Conservation (phyloP, 2,888 invertebrate species). For the Doris montereyensis region DNA sequence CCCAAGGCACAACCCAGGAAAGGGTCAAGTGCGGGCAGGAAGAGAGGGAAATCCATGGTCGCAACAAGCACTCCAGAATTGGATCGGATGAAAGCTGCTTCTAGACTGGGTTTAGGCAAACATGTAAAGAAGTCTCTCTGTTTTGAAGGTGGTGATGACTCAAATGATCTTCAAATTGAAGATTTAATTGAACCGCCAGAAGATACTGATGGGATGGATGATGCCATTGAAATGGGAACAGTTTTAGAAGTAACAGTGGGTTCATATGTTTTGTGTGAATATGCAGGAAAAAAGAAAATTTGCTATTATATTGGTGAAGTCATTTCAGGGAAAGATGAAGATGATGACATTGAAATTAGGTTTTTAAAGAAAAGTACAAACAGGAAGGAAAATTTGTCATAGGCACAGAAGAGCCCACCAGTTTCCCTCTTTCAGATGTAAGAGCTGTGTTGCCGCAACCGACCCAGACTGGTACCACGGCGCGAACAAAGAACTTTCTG, state of each 20-base stretch:
- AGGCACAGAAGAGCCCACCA: neutral
- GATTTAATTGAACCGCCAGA: too few species aligned
- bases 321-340: neutral
- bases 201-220: neutral
- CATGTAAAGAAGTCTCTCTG: too few species aligned
- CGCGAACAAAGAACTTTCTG: neutral
- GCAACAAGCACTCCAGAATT: constrained; percentile 7
- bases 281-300: neutral
- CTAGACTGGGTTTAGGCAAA: neutral
- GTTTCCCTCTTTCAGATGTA: neutral
- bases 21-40: neutral
- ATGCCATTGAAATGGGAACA: neutral
- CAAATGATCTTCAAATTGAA: neutral
- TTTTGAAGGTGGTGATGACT: neutral
- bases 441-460: neutral
- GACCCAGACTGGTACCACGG: neutral
- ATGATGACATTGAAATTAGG: neutral
- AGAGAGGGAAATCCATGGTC: constrained; percentile 1
- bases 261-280: neutral
- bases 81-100: neutral
- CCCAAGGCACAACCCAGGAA: neutral
- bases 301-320: constrained; percentile 5
- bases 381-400: neutral
- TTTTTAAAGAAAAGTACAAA: neutral
- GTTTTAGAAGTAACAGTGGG: neutral